Conservation (phyloP, 2,888 invertebrate genomes). For the Charanyca ferruginea region DNA sequence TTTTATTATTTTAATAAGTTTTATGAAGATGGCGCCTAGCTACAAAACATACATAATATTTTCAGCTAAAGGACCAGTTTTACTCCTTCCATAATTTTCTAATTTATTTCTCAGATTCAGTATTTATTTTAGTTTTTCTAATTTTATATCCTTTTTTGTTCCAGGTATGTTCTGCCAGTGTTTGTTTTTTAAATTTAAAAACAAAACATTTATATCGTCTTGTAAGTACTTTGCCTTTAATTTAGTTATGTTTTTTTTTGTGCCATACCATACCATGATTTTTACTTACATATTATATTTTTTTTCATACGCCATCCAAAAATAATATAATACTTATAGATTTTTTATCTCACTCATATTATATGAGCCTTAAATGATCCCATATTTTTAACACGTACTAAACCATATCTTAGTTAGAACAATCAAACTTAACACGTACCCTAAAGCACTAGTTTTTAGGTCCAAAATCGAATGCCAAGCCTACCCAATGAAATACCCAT, state of each 20-base stretch:
- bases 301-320: background rate
- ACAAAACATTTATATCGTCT: background rate
- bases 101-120: background rate
- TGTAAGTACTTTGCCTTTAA: background rate
- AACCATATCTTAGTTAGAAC: constrained; percentile 26
- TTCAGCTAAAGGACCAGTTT: too few relatives aligned
- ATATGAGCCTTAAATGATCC: constrained; percentile 40
- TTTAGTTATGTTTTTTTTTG: background rate
- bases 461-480: constrained; percentile 19
- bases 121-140: background rate
- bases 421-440: constrained; percentile 7
- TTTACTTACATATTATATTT: background rate
- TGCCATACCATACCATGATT: background rate
- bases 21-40: background rate
- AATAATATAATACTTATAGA: background rate
- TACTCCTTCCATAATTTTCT: background rate
- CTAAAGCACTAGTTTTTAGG: constrained; percentile 1
- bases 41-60: too few relatives aligned
- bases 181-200: background rate
- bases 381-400: constrained; percentile 58
- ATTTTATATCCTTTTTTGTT: constrained; percentile 28
- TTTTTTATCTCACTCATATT: constrained; percentile 30
- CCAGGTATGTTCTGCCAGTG: constrained; percentile 43
- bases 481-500: constrained; percentile 51
- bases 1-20: constrained; percentile 11